These are phyloP conservation scores for Tupaia chinensis DNA, from an alignment of 2,113 vertebrate genomes.

Conservation along the genomic window DNA sequence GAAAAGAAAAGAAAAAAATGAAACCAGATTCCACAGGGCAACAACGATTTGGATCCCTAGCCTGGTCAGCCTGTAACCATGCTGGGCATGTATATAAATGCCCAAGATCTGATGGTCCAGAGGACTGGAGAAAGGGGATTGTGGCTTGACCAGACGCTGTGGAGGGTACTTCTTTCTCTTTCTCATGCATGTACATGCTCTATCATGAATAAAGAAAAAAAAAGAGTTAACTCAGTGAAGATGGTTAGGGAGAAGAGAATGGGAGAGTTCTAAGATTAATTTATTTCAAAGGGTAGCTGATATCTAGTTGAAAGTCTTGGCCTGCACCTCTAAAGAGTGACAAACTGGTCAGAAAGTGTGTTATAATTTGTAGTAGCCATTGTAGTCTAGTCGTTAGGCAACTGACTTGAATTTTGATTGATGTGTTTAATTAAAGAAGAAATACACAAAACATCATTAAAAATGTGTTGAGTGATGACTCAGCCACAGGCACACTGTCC, in stretches of 20 bases:
- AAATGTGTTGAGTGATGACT: slow-evolving; percentile 35
- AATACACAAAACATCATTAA: slow-evolving; percentile 13
- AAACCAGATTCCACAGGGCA: too few species aligned
- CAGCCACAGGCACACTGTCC: background rate
- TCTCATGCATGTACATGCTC: too few species aligned
- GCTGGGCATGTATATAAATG: too few species aligned
- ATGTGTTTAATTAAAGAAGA: slow-evolving; percentile 52
- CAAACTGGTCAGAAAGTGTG: background rate
- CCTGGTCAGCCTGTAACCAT: too few species aligned
- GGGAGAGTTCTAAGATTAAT: slow-evolving; percentile 31
- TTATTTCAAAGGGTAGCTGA: slow-evolving; percentile 11
- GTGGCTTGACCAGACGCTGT: too few species aligned
- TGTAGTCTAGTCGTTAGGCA: slow-evolving; percentile 32
- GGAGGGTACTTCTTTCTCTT: too few species aligned
- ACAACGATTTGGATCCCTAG: too few species aligned
- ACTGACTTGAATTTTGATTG: slow-evolving; percentile 49
- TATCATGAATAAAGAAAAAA: too few species aligned
- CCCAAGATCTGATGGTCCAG: too few species aligned
- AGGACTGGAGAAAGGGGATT: too few species aligned
- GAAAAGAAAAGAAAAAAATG: too few species aligned
- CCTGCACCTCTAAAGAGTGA: background rate
- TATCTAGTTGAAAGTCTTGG: slow-evolving; percentile 10
- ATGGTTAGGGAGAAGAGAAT: background rate
- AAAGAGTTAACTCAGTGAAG: background rate
- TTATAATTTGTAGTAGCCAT: background rate